Evolutionary conservation across 2,888 invertebrate species (phyloP).

Genomic region (Caenorhabditis sp.): DNA sequence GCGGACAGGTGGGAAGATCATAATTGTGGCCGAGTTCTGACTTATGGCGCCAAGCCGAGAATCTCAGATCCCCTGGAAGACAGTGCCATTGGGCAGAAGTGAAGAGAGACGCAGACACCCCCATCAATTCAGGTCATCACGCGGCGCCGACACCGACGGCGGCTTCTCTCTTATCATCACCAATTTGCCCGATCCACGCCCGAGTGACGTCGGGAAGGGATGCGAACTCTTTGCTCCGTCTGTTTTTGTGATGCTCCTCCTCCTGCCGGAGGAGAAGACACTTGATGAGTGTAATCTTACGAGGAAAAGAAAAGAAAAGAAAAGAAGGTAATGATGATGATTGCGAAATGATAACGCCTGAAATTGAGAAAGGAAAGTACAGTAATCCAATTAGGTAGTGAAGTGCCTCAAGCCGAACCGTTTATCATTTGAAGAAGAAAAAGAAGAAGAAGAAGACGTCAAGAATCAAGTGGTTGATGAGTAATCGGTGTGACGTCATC

Average conservation of each 20-base stretch:
- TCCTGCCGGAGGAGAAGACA: no score
- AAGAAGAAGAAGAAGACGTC: slow-evolving; percentile 49
- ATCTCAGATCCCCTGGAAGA: neutral
- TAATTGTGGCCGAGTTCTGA: no score
- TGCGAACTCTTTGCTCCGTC: no score
- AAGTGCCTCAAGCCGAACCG: slow-evolving; percentile 26
- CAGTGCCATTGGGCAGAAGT: neutral
- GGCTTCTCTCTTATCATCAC: no score
- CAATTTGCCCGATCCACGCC: no score
- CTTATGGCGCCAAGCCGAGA: neutral
- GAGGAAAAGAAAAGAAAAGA: neutral
- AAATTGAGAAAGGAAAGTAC: neutral
- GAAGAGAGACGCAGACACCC: no score
- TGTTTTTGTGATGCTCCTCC: no score
- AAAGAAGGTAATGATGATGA: slow-evolving; percentile 2
- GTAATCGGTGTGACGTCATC: slow-evolving; percentile 32
- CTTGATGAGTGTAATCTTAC: no score
- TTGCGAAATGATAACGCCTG: slow-evolving; percentile 1
- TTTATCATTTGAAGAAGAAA: no score
- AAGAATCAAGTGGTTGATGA: slow-evolving; percentile 47
- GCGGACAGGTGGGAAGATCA: neutral
- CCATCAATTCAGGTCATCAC: no score
- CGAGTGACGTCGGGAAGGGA: no score
- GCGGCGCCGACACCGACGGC: no score
- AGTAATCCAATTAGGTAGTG: slow-evolving; percentile 29